Base-by-base conservation (phyloP, 2,797 vertebrate genomes). In the Poeciliopsis turneri region DNA sequence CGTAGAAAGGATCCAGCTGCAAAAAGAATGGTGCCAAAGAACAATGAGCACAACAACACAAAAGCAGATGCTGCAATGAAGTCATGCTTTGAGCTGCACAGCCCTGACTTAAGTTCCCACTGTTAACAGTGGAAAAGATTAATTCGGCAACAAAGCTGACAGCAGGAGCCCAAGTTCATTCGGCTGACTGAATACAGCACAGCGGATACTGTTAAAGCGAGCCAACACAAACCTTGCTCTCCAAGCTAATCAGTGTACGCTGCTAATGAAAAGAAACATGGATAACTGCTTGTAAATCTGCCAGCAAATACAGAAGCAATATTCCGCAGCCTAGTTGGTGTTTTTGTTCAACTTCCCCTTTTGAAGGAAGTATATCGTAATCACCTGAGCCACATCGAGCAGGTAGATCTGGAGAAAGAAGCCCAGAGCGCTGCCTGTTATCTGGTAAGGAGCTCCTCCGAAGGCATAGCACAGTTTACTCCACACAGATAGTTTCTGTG, bases 371-470 rank as follows among this genome's bases (percentile, higher is more conserved):
- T 28, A 46, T 15, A 3, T 80, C 15, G 12, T 51, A 84, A 88
- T 94, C 92, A 98, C 98, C 97, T 96, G 97, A n/a, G 96, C 97
- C 81, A 99, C 97, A 53, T 98, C 97, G 80, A 99, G 93, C 78
- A 99, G 94, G 95, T 96, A 99, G 91, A 99, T 97, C 94, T 98
- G 98, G 39, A 99, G 96, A 87, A 99, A 99, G 92, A 99, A 98
- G 77, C 97, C 97, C 89, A 99, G 93, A 1, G 96, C 96, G 11
- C 96, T 97, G 88, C 97, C 97, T 0, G 98, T 99, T 90, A 98
- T 97, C 95, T 99, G 98, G 92, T 99, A 99, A 0, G 98, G 98
- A 10, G 97, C 97, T 0, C 98, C 97, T 0, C 98, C 98, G 69
- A 98, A 90, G 30, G 97, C 97, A 61, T 97, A 99, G 91, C 97